phyloP scores from a whole-genome alignment of 2,888 invertebrate genomes.

The Esperia sulphurella region DNA sequence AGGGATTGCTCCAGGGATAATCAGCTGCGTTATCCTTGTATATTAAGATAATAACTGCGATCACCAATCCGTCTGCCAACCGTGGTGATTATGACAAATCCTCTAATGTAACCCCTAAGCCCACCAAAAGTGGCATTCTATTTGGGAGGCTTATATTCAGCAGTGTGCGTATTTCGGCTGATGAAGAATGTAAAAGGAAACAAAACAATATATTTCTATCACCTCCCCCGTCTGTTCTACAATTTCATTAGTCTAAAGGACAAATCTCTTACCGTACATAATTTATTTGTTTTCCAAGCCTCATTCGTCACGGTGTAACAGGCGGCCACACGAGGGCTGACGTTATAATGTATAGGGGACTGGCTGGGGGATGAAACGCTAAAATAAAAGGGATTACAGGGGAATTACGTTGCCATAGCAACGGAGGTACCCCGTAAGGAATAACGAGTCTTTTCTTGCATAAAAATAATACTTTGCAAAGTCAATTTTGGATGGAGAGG shows the following conservation, averaged over 20 bases:
- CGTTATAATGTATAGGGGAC: conserved; percentile 40
- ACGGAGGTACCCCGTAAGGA: conserved; percentile 42
- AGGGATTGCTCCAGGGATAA: no score
- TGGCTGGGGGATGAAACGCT: conserved; percentile 51
- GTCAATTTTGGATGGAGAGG: conserved; percentile 19
- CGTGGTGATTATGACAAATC: no score
- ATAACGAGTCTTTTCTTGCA: conserved; percentile 39
- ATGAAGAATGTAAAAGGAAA: no score
- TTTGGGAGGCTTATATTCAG: no score
- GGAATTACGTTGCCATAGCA: conserved; percentile 58
- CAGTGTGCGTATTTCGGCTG: no score
- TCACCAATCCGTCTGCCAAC: no score
- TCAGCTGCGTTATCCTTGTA: no score
- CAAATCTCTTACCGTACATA: background rate
- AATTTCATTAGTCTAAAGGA: background rate
- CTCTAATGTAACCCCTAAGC: no score
- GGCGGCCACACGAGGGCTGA: conserved; percentile 30
- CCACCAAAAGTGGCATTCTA: no score
- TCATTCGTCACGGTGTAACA: conserved; percentile 44
- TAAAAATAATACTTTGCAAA: conserved; percentile 44
- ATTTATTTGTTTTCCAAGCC: background rate
- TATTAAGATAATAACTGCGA: no score
- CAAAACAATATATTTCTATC: no score
- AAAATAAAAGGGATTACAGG: conserved; percentile 69
- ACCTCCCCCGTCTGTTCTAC: background rate